Percentiles rank a stretch among this genome's conserved stretches.
Conservation (phyloP, 2,797 vertebrate genomes). For the Melanogrammus aeglefinus region DNA sequence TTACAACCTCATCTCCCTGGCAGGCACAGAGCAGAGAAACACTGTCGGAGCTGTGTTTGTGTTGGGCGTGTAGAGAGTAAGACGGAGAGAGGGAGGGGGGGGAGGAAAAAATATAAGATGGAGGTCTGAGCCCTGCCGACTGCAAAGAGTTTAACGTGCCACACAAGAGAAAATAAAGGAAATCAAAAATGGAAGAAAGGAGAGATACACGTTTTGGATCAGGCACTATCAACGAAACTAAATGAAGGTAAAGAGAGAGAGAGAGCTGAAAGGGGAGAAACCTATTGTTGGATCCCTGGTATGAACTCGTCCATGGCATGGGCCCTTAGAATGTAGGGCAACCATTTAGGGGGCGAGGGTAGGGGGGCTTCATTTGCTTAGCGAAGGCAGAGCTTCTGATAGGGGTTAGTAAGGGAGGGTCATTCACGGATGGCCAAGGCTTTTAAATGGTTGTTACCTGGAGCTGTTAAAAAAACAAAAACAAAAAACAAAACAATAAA, state of each 20-base stretch:
- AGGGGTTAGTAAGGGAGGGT: constrained; percentile 82
- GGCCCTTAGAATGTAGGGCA: constrained; percentile 77
- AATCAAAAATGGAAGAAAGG: constrained; percentile 63
- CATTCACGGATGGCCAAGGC: constrained; percentile 85
- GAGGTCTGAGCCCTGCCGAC: constrained; percentile 59
- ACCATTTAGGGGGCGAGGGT: constrained; percentile 73
- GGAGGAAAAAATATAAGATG: constrained; percentile 22
- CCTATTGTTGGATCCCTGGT: constrained; percentile 78
- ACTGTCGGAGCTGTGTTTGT: constrained; percentile 37
- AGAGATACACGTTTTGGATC: constrained; percentile 75
- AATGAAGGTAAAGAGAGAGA: constrained; percentile 61
- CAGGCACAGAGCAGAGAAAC: constrained; percentile 27
- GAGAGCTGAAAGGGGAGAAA: constrained; percentile 74
- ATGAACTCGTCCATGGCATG: constrained; percentile 77
- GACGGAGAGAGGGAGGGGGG: background rate
- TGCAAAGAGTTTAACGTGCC: constrained; percentile 76
- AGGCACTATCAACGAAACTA: constrained; percentile 76
- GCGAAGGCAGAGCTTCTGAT: constrained; percentile 82
- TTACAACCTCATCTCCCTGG: constrained; percentile 36
- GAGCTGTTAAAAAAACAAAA: constrained; percentile 85
- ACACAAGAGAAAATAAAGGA: constrained; percentile 37
- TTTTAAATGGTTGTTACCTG: constrained; percentile 89
- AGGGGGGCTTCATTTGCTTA: constrained; percentile 79
- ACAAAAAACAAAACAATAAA: constrained; percentile 83
- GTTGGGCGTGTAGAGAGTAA: constrained; percentile 16